Evolutionary conservation across 1,140 invertebrate species (phyloP), one percentile per base, ranked within the genome.

Genomic region (Cydia pomonella): DNA sequence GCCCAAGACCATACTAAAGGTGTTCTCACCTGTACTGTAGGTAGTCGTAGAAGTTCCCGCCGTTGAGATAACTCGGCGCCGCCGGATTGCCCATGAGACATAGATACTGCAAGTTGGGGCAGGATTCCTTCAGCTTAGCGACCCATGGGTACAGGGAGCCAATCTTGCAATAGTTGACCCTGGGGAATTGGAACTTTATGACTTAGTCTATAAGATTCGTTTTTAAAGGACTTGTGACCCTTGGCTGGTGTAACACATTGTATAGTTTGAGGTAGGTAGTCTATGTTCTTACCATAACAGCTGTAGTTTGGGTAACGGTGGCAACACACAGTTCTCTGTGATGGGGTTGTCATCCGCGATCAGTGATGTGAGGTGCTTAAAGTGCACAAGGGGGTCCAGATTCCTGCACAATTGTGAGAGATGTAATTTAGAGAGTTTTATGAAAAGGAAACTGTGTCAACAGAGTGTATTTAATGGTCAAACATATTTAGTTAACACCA

Each of bases 31-130:
- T 96, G 87, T 97, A 97, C 80, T 97, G 96, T 13, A 96, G 84
- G 85, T 97, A 96, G 83, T 97, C 96, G 81, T 96, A 95, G 80
- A 95, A 96, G 25, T 94, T 95, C 33, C 95, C 96, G 44, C 95
- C 95, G 80, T 96, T 96, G 73, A 97, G 94, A 86, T 96, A 96
- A 82, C 95, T 96, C 1, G 96, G 96, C 3, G 96, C 95, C 2
- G 95, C 96, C 3, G 94, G 93, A 86, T 97, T 97, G 53, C 96
- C 96, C 96, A 97, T 97, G 62, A 97, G 85, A 27, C 95, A 95
- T 10, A 97, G 88, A 84, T 95, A 95, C 79, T 94, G 94, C 41
- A 97, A 88, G 83, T 94, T 96, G 27, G 94, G 96, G 88, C 95
- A 95, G 79, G 94, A 95, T 80, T 93, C 92, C 80, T 94, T 89